These are phyloP conservation scores for Leuciscus waleckii DNA, from an alignment of 2,797 vertebrate genomes.

Conservation along the genomic window DNA sequence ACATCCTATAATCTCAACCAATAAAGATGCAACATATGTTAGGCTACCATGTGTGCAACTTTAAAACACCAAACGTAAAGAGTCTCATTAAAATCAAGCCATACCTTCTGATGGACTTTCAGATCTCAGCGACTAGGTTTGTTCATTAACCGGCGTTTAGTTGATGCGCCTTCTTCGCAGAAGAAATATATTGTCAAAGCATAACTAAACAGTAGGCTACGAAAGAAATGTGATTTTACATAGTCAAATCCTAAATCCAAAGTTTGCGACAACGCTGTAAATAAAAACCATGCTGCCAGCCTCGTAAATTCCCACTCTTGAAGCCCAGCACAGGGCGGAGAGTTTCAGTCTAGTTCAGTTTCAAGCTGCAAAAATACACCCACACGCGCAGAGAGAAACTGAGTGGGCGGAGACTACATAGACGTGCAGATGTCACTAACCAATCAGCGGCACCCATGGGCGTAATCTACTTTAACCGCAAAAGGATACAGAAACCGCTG, in stretches of 20 bases:
- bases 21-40: constrained; percentile 18
- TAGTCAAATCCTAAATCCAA: neutral
- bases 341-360: constrained; percentile 52
- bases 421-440: constrained; percentile 17
- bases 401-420: constrained; percentile 40
- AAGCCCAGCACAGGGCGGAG: constrained; percentile 1
- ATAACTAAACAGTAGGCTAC: constrained; percentile 24
- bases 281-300: constrained; percentile 14
- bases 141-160: constrained; percentile 41
- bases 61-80: constrained; percentile 16
- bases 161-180: constrained; percentile 33
- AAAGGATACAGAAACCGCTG: neutral
- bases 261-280: neutral
- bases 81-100: neutral
- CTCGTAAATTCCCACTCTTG: constrained; percentile 46
- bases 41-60: neutral
- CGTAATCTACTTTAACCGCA: constrained; percentile 4
- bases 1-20: neutral
- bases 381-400: constrained; percentile 21
- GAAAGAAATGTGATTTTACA: constrained; percentile 3
- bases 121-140: constrained; percentile 42
- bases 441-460: constrained; percentile 48
- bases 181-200: constrained; percentile 33
- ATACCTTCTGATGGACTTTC: constrained; percentile 54
- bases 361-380: constrained; percentile 44